A percentile compares a stretch with the other conserved stretches of the same genome.
Conservation (phyloP, 2,888 invertebrate genomes). For the Callyntrura sp. region DNA sequence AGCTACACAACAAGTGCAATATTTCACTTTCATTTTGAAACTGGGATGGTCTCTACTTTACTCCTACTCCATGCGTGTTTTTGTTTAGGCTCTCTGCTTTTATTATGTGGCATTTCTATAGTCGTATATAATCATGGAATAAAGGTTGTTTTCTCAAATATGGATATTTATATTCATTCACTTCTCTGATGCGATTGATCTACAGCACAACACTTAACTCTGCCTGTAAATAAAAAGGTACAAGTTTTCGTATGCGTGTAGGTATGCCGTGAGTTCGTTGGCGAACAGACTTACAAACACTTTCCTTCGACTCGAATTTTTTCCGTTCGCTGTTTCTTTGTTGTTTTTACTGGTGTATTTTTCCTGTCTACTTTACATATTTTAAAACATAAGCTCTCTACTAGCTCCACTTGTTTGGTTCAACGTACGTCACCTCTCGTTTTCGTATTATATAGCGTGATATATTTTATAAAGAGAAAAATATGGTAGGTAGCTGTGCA, state of each 20-base stretch:
- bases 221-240: background rate
- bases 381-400: too few species aligned
- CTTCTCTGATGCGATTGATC: background rate
- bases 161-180: slow-evolving; percentile 22
- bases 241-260: too few species aligned
- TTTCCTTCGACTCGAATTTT: background rate
- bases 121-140: slow-evolving; percentile 6
- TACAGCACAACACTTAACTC: background rate
- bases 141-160: background rate
- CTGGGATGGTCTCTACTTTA: background rate
- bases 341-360: background rate
- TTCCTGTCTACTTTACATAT: slow-evolving; percentile 19
- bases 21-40: slow-evolving; percentile 73
- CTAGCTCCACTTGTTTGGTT: background rate
- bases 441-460: background rate
- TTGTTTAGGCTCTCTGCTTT: background rate
- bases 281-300: background rate
- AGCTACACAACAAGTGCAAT: slow-evolving; percentile 69
- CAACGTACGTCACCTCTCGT: background rate
- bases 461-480: slow-evolving; percentile 1
- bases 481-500: background rate
- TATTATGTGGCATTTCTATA: background rate
- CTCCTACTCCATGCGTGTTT: background rate
- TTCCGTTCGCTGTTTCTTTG: background rate
- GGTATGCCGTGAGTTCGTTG: too few species aligned